Conservation (phyloP, 2,888 invertebrate species). For the Apotomis turbidana region DNA sequence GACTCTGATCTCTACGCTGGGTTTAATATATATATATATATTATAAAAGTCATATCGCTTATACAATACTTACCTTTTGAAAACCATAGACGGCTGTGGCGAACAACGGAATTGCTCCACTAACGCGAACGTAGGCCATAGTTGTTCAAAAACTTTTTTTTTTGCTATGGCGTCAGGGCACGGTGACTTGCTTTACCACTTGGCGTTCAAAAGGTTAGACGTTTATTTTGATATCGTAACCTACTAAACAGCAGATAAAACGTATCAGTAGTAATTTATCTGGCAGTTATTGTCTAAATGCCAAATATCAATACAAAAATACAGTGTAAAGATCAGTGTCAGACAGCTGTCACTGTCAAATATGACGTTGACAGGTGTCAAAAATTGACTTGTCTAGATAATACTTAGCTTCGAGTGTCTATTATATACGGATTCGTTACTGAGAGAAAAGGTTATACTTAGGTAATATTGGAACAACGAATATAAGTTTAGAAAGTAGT, state of each 20-base stretch:
- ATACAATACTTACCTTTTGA: neutral
- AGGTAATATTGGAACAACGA: constrained; percentile 34
- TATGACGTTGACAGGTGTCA: constrained; percentile 18
- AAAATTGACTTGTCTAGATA: constrained; percentile 35
- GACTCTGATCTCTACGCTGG: constrained; percentile 16
- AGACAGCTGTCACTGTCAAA: neutral
- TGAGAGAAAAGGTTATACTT: constrained; percentile 41
- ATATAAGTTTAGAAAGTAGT: constrained; percentile 30
- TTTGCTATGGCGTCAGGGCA: too few species aligned
- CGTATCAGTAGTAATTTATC: too few species aligned
- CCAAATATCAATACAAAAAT: neutral
- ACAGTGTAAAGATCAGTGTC: constrained; percentile 14
- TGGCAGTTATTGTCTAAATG: too few species aligned
- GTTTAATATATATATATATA: neutral
- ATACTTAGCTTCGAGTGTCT: constrained; percentile 39
- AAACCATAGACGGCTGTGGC: too few species aligned
- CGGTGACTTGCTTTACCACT: too few species aligned
- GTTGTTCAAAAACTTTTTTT: too few species aligned
- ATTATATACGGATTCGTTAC: constrained; percentile 35
- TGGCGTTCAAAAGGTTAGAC: too few species aligned
- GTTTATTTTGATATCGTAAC: too few species aligned
- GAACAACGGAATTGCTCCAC: neutral
- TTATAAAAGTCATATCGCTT: neutral
- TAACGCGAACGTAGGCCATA: too few species aligned
- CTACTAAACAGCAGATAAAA: too few species aligned